Evolutionary conservation across 2,797 vertebrate species (phyloP).

Genomic region (Perodicticus potto): DNA sequence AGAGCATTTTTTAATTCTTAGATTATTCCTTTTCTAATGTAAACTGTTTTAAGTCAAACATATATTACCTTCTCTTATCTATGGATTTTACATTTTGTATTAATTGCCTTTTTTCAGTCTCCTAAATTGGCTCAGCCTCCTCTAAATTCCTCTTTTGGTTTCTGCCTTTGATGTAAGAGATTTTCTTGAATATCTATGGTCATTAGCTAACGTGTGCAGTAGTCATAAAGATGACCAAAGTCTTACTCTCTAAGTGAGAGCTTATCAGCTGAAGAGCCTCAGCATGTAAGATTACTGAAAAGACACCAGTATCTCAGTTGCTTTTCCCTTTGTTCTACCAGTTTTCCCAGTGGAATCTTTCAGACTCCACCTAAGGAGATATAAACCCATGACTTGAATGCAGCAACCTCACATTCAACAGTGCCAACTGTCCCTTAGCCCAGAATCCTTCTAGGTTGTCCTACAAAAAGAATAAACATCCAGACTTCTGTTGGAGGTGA

Average conservation of each 20-base stretch:
- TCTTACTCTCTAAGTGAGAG: background rate
- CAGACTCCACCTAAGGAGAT: background rate
- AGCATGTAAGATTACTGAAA: background rate
- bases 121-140: background rate
- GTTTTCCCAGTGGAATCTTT: background rate
- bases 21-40: background rate
- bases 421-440: background rate
- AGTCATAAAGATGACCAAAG: background rate
- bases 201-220: background rate
- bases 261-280: background rate
- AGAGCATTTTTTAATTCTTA: background rate
- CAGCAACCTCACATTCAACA: accelerated
- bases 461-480: background rate
- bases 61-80: background rate
- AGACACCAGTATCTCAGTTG: background rate
- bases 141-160: background rate
- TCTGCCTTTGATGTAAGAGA: background rate
- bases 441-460: background rate
- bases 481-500: background rate
- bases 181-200: constrained; percentile 28
- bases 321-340: background rate
- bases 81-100: background rate
- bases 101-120: background rate
- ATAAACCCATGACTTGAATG: background rate
- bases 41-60: background rate